These are phyloP conservation scores for Tigriopus californicus DNA, from an alignment of 2,888 invertebrate genomes.

Conservation along the genomic window DNA sequence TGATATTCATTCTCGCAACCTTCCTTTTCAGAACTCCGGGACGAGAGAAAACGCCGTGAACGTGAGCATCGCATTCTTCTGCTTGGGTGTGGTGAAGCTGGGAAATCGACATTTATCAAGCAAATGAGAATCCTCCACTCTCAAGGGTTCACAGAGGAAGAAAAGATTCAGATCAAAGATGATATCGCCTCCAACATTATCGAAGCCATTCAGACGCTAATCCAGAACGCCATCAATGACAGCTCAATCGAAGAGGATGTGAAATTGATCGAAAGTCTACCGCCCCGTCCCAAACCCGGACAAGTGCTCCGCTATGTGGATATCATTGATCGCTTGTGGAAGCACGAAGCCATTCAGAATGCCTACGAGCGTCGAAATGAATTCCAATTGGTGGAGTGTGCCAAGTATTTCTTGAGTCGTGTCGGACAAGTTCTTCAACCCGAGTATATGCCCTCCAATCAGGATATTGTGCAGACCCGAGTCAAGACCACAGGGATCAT, in stretches of 20 bases:
- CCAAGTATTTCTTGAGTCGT: conserved; percentile 13
- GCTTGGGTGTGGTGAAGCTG: conserved; percentile 17
- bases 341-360: neutral
- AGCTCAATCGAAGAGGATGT: neutral
- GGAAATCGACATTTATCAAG: conserved; percentile 19
- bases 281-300: neutral
- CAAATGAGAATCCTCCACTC: conserved; percentile 19
- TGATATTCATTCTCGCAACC: too few species aligned
- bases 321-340: neutral
- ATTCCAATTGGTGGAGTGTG: conserved; percentile 13
- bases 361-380: neutral
- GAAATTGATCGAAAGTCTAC: neutral
- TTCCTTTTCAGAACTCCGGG: neutral
- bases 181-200: conserved; percentile 17
- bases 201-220: conserved; percentile 17
- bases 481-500: conserved; percentile 20
- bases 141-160: conserved; percentile 17
- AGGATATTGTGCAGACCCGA: conserved; percentile 21
- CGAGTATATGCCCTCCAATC: neutral
- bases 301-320: neutral
- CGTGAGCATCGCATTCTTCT: neutral
- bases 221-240: neutral
- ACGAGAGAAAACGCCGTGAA: neutral
- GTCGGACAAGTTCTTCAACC: neutral
- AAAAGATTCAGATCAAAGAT: conserved; percentile 11